These are phyloP conservation scores for Stigmatopora nigra DNA, from an alignment of 2,113 vertebrate genomes.

Conservation along the genomic window DNA sequence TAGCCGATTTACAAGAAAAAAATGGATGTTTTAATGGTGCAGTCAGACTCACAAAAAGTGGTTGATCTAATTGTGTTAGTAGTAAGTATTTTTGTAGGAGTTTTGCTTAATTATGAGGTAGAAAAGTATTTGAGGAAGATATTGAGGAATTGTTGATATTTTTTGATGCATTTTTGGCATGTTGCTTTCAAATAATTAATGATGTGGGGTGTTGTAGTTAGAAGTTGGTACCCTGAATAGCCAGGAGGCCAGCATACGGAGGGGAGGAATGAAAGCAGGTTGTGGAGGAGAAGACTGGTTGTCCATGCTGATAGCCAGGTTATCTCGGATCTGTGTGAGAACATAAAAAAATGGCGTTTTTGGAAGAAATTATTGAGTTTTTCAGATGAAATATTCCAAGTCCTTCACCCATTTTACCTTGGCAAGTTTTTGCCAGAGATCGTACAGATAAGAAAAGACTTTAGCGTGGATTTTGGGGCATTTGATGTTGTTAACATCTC, in stretches of 20 bases:
- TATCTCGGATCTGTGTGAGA: slow-evolving; percentile 85
- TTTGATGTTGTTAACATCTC: slow-evolving; percentile 90
- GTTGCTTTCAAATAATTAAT: not conserved
- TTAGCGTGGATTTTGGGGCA: slow-evolving; percentile 90
- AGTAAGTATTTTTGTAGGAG: no score
- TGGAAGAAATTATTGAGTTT: not conserved
- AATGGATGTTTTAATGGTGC: no score
- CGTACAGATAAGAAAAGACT: slow-evolving; percentile 87
- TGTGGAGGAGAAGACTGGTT: slow-evolving; percentile 87
- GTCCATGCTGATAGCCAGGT: slow-evolving; percentile 89
- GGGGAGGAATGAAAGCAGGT: slow-evolving; percentile 86
- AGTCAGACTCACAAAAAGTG: not conserved
- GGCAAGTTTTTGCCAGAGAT: slow-evolving; percentile 93
- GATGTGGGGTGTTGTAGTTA: not conserved
- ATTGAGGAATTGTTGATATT: not conserved
- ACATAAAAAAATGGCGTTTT: not conserved
- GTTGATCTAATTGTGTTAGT: not conserved
- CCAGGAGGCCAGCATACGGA: slow-evolving; percentile 96
- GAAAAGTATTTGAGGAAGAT: not conserved
- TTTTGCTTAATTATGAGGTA: not conserved
- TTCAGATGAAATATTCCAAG: not conserved
- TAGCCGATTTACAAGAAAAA: no score
- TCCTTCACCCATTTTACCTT: slow-evolving; percentile 73
- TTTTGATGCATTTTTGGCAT: not conserved
- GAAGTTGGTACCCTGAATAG: slow-evolving; percentile 81